A percentile compares a stretch with the other conserved stretches of the same genome.
These are phyloP conservation scores for Lerema accius DNA, from an alignment of 1,140 invertebrate genomes.

Conservation along the genomic window DNA sequence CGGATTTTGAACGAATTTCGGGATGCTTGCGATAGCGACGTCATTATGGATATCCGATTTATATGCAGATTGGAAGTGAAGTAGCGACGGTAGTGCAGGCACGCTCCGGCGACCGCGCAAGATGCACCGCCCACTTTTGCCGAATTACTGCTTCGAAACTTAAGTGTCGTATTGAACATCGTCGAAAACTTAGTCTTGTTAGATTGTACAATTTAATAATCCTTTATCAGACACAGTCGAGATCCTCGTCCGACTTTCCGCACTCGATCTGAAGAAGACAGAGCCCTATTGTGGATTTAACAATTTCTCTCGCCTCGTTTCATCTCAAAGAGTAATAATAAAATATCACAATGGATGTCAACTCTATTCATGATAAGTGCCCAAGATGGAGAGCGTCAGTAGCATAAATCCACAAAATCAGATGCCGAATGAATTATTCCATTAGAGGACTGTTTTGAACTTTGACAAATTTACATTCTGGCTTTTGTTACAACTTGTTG, in stretches of 20 bases:
- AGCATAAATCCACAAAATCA: constrained; percentile 73
- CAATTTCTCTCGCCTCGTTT: constrained; percentile 75
- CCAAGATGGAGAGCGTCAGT: constrained; percentile 76
- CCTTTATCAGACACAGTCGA: constrained; percentile 59
- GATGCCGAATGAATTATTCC: constrained; percentile 69
- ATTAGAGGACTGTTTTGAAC: constrained; percentile 58
- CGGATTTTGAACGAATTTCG: constrained; percentile 78
- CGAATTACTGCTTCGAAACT: constrained; percentile 23
- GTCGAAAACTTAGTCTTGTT: constrained; percentile 53
- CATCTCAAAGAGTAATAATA: constrained; percentile 79
- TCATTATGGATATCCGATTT: constrained; percentile 81
- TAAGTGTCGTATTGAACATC: constrained; percentile 26
- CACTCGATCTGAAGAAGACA: constrained; percentile 73
- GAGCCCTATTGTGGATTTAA: constrained; percentile 76
- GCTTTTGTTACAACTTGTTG: constrained; percentile 41
- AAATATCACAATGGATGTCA: constrained; percentile 81
- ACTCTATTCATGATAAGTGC: constrained; percentile 79
- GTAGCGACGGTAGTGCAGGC: constrained; percentile 47
- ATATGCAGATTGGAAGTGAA: constrained; percentile 79
- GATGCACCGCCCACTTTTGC: constrained; percentile 40
- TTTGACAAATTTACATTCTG: constrained; percentile 52
- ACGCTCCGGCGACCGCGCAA: constrained; percentile 47
- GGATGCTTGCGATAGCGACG: constrained; percentile 72
- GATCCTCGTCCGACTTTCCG: constrained; percentile 70
- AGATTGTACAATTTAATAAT: constrained; percentile 66